Evolutionary conservation across 2,888 invertebrate genomes (phyloP).

Genomic region (Polia nebulosa): DNA sequence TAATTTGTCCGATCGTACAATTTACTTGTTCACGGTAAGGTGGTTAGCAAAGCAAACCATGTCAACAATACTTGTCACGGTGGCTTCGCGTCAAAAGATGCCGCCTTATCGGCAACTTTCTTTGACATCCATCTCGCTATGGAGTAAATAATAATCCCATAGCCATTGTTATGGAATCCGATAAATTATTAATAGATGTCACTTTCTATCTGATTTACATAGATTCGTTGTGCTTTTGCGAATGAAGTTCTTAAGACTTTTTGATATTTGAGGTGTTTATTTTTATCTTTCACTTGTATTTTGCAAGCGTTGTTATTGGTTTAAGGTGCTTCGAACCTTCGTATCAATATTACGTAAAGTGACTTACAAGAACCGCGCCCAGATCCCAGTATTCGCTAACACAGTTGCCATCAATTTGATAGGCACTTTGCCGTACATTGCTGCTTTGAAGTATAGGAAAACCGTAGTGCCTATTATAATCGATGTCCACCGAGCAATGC

Average conservation of each 20-base stretch:
- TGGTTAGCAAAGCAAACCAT: conserved; percentile 58
- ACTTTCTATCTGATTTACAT: conserved; percentile 60
- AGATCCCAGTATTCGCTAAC: too few species aligned
- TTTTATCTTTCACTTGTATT: conserved; percentile 48
- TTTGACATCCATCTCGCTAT: conserved; percentile 50
- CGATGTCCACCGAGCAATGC: too few species aligned
- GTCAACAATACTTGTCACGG: conserved; percentile 54
- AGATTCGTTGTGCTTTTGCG: conserved; percentile 50
- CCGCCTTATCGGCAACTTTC: conserved; percentile 56
- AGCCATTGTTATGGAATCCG: conserved; percentile 42
- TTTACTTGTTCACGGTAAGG: conserved; percentile 52
- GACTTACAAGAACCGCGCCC: background rate
- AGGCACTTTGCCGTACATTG: too few species aligned
- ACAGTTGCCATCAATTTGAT: too few species aligned
- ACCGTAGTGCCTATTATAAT: too few species aligned
- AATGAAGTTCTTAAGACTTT: conserved; percentile 35
- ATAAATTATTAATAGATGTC: conserved; percentile 46
- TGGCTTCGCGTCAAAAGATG: conserved; percentile 38
- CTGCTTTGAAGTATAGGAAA: too few species aligned
- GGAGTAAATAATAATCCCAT: conserved; percentile 19
- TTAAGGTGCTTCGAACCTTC: background rate
- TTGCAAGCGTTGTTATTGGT: conserved; percentile 17
- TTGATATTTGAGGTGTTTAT: conserved; percentile 20
- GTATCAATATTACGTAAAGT: conserved; percentile 15
- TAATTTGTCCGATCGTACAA: conserved; percentile 50